Evolutionary conservation across 1,140 invertebrate genomes (phyloP).

Genomic region (Meloidogyne hapla): DNA sequence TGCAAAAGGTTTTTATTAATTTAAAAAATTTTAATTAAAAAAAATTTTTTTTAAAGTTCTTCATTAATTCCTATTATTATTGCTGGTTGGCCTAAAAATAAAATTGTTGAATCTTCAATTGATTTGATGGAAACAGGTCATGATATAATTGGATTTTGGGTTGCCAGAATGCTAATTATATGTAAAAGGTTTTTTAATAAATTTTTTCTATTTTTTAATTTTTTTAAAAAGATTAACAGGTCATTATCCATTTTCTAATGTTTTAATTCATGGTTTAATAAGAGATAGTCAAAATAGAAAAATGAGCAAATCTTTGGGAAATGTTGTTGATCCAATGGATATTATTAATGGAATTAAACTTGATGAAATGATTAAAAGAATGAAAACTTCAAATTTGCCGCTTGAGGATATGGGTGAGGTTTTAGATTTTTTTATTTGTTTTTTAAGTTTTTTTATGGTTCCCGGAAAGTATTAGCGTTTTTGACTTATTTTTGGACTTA

Average conservation of each 20-base stretch:
- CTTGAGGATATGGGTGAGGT: conserved; percentile 48
- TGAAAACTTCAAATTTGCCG: conserved; percentile 45
- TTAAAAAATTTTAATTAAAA: neutral
- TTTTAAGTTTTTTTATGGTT: neutral
- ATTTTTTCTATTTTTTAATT: conserved; percentile 1
- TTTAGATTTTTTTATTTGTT: neutral
- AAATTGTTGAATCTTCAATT: conserved; percentile 75
- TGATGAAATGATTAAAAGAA: conserved; percentile 68
- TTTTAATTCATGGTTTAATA: conserved; percentile 93
- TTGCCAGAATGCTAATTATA: conserved; percentile 90
- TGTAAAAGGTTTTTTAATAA: conserved; percentile 74
- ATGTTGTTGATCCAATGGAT: conserved; percentile 94
- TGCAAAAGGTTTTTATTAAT: too few species aligned
- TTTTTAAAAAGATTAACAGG: conserved; percentile 36
- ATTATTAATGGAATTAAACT: conserved; percentile 85
- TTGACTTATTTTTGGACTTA: too few species aligned
- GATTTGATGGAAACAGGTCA: conserved; percentile 92
- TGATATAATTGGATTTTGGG: conserved; percentile 99
- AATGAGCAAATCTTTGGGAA: conserved; percentile 98
- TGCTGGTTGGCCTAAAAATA: conserved; percentile 78
- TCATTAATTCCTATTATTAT: conserved; percentile 92
- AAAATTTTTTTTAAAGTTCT: conserved; percentile 71
- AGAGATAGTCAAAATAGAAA: conserved; percentile 93
- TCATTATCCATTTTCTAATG: conserved; percentile 63
- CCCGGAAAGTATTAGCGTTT: conserved; percentile 19